Evolutionary conservation across 2,888 invertebrate species (phyloP).

Genomic region (Philonicus albiceps): DNA sequence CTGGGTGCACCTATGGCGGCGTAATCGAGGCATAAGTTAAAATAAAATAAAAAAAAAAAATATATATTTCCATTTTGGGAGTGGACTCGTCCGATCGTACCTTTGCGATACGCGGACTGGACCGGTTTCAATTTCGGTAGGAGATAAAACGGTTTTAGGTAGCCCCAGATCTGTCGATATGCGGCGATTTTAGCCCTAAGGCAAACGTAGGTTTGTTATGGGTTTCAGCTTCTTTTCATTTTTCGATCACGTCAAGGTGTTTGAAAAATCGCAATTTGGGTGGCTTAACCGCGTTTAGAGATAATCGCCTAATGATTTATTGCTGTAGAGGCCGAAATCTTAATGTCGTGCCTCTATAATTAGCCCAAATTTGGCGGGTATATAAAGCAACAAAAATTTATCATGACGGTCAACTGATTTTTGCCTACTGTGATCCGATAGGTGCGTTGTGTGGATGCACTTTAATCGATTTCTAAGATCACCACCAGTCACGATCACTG

Average conservation of each 20-base stretch:
- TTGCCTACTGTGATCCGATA: neutral
- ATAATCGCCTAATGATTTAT: slow-evolving; percentile 23
- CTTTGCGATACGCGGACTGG: neutral
- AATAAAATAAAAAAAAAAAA: neutral
- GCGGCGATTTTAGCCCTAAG: neutral
- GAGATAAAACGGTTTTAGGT: slow-evolving; percentile 35
- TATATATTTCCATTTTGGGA: neutral
- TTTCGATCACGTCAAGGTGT: neutral
- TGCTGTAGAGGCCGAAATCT: neutral
- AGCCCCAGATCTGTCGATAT: slow-evolving; percentile 23
- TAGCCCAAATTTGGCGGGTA: slow-evolving; percentile 22
- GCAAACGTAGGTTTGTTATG: neutral
- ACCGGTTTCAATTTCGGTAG: slow-evolving; percentile 19
- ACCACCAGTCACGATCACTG: neutral
- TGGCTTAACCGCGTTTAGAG: slow-evolving; percentile 1
- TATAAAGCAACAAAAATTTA: neutral
- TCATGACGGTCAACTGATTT: neutral
- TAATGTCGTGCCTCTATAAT: slow-evolving; percentile 17
- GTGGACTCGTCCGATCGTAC: slow-evolving; percentile 4
- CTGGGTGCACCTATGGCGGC: neutral
- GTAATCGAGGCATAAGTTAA: neutral
- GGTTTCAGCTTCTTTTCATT: neutral
- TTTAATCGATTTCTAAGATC: neutral
- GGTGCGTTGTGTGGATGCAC: neutral
- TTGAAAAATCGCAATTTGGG: neutral